Evolutionary conservation across 2,888 invertebrate species (phyloP).

Genomic region (Philhelius pedissequus): DNA sequence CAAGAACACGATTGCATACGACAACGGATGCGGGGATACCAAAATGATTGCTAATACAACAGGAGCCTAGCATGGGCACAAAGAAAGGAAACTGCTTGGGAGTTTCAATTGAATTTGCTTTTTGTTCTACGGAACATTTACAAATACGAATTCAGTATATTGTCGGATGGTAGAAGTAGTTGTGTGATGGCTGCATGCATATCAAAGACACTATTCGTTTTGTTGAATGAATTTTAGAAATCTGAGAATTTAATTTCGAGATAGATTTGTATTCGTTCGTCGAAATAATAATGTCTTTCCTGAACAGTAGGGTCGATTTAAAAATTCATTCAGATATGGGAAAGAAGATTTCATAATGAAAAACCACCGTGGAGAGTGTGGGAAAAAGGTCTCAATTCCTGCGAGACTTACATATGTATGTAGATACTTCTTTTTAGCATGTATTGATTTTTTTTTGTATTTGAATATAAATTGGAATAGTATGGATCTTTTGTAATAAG

Average conservation of each 20-base stretch:
- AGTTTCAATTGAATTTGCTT: background rate
- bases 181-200: background rate
- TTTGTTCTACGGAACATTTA: background rate
- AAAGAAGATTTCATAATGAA: background rate
- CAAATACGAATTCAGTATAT: background rate
- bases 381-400: background rate
- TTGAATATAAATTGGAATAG: no score
- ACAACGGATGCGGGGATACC: background rate
- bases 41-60: slow-evolving; percentile 12
- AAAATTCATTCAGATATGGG: background rate
- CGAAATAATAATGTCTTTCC: background rate
- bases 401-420: no score
- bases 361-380: background rate
- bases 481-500: no score
- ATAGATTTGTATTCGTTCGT: background rate
- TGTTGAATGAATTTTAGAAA: background rate
- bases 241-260: background rate
- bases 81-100: background rate
- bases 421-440: no score
- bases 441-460: no score
- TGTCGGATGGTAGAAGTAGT: background rate
- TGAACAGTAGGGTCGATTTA: background rate
- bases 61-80: no score
- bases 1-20: background rate
- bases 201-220: background rate